These are phyloP conservation scores for Dreissena rostriformis DNA, from an alignment of 1,140 invertebrate species.

Conservation along the genomic window DNA sequence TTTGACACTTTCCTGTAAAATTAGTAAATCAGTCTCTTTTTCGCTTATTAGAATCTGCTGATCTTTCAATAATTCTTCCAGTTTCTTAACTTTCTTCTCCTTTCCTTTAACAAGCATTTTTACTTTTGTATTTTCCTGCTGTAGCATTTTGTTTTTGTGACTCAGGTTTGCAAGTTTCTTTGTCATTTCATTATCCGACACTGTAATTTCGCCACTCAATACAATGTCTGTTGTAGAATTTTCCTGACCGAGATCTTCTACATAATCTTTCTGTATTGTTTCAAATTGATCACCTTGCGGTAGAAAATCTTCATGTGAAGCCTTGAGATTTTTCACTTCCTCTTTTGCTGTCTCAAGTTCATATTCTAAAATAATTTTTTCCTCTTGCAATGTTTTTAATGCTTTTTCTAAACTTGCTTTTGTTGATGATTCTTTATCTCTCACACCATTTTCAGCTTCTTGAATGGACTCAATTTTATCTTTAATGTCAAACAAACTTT, in stretches of 20 bases:
- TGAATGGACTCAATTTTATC: conserved; percentile 2
- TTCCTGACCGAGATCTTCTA: no score
- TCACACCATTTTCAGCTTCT: conserved; percentile 24
- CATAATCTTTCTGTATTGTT: no score
- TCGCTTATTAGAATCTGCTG: conserved; percentile 46
- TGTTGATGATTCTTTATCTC: conserved; percentile 3
- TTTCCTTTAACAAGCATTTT: conserved; percentile 50
- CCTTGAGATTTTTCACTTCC: conserved; percentile 35
- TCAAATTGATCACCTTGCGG: no score
- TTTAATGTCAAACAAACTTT: conserved; percentile 10
- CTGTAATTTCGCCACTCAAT: background rate
- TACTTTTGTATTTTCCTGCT: conserved; percentile 47
- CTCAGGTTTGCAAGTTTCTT: conserved; percentile 40
- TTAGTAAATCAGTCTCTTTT: conserved; percentile 48
- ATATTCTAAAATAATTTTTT: conserved; percentile 55
- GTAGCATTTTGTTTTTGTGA: conserved; percentile 45
- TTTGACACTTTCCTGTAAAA: conserved; percentile 56
- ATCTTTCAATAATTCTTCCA: conserved; percentile 49
- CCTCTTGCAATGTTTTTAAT: conserved; percentile 35
- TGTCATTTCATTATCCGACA: conserved; percentile 23
- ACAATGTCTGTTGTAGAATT: no score
- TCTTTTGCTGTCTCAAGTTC: conserved; percentile 53
- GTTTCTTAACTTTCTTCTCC: conserved; percentile 45
- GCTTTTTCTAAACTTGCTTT: no score
- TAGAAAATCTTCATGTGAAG: conserved; percentile 28